Base-by-base conservation (phyloP, 2,797 vertebrate genomes). In the Cossypha polioptera region DNA sequence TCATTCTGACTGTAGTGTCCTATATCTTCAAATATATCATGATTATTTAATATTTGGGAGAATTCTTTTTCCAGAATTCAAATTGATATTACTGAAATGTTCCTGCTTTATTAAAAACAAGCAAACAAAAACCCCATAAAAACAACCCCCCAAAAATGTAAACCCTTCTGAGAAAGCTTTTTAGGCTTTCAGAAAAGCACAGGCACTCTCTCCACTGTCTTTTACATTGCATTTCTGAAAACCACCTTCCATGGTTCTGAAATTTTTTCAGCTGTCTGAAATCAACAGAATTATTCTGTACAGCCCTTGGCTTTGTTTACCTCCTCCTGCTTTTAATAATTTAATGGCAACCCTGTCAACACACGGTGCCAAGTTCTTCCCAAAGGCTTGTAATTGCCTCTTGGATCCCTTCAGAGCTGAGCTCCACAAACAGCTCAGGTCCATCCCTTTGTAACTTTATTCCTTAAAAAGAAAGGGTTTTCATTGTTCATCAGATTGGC, bases 311-410 rank as follows among this genome's bases (percentile, higher is more conserved):
- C 69, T 92, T 90, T 28, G 24, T 90, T 81, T 91, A 62, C 36
- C 40, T 66, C 51, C 51, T 69, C 48, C 51, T 89, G 51, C 63
- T 85, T 84, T 91, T 80, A 94, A 87, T 89, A 92, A 76, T 81
- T 89, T 69, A 82, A 74, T 85, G 75, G 48, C 36, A 87, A 5
- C 29, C 26, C 26, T 76, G 43, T 71, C 68, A 67, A 45, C 55
- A 50, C 33, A 20, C 2, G 8, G 20, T 53, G 54, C 78, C 19
- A n/a, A 90, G n/a, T 78, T 80, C 63, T 67, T 92, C 59, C 74
- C 51, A 31, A 67, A 73, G 31, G 43, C 7, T 66, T 76, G 5
- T 73, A 58, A 86, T 79, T 83, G 43, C 14, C 18, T 86, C 47
- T 79, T 77, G 72, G 57, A 69, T 92, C 61, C 75, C 26, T 53